phyloP scores from a whole-genome alignment of 2,888 invertebrate genomes.

The Pseudeuparius sepicola region DNA sequence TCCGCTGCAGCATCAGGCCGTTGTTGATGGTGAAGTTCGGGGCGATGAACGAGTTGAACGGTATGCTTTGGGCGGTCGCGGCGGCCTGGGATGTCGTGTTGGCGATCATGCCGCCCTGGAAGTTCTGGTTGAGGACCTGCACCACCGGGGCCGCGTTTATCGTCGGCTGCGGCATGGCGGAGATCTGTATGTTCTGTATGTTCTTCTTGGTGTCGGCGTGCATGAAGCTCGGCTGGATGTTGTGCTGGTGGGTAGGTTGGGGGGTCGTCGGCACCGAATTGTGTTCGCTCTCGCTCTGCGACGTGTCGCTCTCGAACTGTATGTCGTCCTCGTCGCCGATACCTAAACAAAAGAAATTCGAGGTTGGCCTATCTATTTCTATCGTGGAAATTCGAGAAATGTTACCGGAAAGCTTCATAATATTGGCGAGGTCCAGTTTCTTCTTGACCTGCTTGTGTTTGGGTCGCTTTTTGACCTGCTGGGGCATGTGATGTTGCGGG shows the following conservation, averaged over 20 bases:
- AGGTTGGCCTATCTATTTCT: too few relatives aligned
- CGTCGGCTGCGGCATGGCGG: constrained; percentile 33
- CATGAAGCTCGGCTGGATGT: constrained; percentile 8
- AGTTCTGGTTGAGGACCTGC: constrained; percentile 38
- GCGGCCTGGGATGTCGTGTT: constrained; percentile 30
- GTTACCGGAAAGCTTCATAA: constrained; percentile 59
- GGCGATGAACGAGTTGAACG: constrained; percentile 34
- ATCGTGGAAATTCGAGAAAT: too few relatives aligned
- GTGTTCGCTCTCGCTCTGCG: constrained; percentile 37
- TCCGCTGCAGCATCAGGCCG: constrained; percentile 42
- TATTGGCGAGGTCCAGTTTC: constrained; percentile 59
- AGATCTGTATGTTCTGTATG: constrained; percentile 36
- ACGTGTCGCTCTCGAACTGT: constrained; percentile 40
- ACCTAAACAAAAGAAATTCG: constrained; percentile 11
- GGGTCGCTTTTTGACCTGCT: constrained; percentile 35
- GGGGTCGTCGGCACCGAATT: constrained; percentile 33
- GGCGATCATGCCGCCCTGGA: constrained; percentile 35
- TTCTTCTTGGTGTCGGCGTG: constrained; percentile 30
- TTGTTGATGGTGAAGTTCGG: constrained; percentile 39
- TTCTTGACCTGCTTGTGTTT: constrained; percentile 41
- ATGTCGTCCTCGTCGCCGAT: constrained; percentile 60
- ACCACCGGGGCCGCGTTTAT: constrained; percentile 35
- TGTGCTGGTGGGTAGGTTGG: constrained; percentile 27
- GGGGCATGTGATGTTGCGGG: constrained; percentile 24
- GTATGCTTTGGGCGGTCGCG: constrained; percentile 29